A percentile compares a stretch with the other conserved stretches of the same genome.
Evolutionary conservation across 1,140 invertebrate genomes (phyloP).

Genomic region (Trichonephila clavipes): DNA sequence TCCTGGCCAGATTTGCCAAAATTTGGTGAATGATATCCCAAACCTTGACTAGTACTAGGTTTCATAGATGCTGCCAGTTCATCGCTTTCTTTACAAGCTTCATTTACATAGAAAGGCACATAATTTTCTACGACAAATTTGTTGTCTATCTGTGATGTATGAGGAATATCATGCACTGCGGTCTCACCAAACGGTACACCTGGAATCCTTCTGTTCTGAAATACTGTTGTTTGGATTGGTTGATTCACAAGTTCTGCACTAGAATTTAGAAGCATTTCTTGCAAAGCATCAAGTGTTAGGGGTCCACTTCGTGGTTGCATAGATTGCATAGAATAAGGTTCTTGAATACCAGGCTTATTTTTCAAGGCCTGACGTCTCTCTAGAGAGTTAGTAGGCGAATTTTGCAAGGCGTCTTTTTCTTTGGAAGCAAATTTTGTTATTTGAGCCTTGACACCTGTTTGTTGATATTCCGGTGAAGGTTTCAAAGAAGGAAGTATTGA

Average conservation of each 20-base stretch:
- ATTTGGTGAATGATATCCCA: conserved; percentile 2
- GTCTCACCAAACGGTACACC: conserved; percentile 52
- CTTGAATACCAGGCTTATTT: conserved; percentile 19
- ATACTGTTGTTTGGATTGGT: conserved; percentile 62
- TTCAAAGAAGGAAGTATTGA: conserved; percentile 70
- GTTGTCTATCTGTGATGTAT: not conserved
- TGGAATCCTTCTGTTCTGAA: conserved; percentile 35
- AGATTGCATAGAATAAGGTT: not conserved
- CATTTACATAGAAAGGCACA: conserved; percentile 42
- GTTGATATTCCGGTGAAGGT: conserved; percentile 83
- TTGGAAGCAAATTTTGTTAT: conserved; percentile 76
- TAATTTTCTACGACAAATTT: conserved; percentile 3
- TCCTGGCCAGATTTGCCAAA: conserved; percentile 60
- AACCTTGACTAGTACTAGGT: not conserved
- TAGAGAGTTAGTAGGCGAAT: conserved; percentile 65
- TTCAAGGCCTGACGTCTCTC: conserved; percentile 58
- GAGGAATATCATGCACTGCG: not conserved
- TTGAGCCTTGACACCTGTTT: conserved; percentile 80
- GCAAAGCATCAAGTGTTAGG: conserved; percentile 56
- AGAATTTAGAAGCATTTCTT: conserved; percentile 51
- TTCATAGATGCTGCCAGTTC: not conserved
- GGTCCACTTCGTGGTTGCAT: conserved; percentile 49
- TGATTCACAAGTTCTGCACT: not conserved
- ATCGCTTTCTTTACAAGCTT: conserved; percentile 16
- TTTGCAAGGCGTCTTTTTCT: conserved; percentile 61